Conservation (phyloP, 53 echinoderm and acorn worm genomes). For the Zoroaster sp. region DNA sequence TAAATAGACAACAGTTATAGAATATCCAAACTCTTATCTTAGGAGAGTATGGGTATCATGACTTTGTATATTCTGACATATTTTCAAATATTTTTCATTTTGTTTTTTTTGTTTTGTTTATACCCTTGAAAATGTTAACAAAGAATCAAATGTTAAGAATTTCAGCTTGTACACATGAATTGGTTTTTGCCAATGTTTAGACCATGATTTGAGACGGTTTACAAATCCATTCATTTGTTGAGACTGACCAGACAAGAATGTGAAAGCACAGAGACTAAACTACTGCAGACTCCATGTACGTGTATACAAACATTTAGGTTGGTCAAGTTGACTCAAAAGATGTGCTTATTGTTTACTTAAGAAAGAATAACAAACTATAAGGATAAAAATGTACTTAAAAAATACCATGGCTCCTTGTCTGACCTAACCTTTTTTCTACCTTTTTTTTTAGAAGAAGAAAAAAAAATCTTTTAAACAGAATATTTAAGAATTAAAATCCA, state of each 20-base stretch:
- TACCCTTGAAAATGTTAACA: not conserved
- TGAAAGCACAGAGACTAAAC: not conserved
- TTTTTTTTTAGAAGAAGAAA: too few species aligned
- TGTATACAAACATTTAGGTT: not conserved
- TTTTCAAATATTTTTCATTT: not conserved
- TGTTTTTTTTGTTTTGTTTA: too few species aligned
- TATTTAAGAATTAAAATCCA: too few species aligned
- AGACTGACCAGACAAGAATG: not conserved
- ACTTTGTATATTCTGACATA: not conserved
- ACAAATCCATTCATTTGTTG: constrained; percentile 17
- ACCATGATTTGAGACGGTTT: constrained; percentile 16
- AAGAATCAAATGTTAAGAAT: not conserved
- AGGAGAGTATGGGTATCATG: not conserved
- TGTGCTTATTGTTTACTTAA: too few species aligned
- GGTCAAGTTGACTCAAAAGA: not conserved
- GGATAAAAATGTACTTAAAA: too few species aligned
- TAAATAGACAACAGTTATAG: not conserved
- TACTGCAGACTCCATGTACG: not conserved
- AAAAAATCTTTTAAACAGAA: too few species aligned
- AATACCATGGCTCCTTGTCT: too few species aligned
- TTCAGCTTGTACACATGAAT: not conserved
- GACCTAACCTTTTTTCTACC: too few species aligned
- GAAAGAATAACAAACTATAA: too few species aligned
- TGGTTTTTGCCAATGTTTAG: not conserved
- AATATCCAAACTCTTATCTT: not conserved